Evolutionary conservation across 2,797 vertebrate genomes (phyloP).

Genomic region (Xenops minutus): DNA sequence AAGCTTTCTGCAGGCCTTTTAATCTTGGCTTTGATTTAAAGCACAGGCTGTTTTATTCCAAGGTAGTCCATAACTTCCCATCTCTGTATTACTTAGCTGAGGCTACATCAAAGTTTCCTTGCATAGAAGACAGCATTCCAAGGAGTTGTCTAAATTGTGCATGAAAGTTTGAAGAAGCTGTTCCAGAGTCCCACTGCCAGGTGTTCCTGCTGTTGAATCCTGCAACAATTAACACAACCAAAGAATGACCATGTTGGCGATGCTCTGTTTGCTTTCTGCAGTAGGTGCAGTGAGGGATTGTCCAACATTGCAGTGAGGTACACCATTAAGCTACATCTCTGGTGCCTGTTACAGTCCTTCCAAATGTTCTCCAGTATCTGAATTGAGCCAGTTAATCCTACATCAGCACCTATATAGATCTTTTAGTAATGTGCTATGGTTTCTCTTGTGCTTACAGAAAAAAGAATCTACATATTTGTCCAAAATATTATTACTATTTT

Average conservation of each 20-base stretch:
- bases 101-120: neutral
- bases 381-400: neutral
- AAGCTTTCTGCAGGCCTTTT: neutral
- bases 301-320: neutral
- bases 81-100: neutral
- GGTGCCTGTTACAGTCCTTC: neutral
- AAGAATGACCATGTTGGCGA: rapidly evolving
- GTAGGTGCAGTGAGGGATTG: neutral
- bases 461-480: neutral
- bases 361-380: neutral
- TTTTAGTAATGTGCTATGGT: neutral
- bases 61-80: neutral
- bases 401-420: neutral
- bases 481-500: rapidly evolving
- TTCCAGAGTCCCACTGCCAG: neutral
- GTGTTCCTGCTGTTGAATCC: neutral
- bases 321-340: rapidly evolving
- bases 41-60: neutral
- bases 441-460: neutral
- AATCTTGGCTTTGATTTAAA: neutral
- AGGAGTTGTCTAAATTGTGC: neutral
- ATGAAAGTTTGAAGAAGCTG: neutral
- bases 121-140: neutral
- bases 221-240: neutral
- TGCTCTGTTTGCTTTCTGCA: neutral